These are phyloP conservation scores for Ditylenchus dipsaci DNA, from an alignment of 1,140 invertebrate species.

Conservation along the genomic window DNA sequence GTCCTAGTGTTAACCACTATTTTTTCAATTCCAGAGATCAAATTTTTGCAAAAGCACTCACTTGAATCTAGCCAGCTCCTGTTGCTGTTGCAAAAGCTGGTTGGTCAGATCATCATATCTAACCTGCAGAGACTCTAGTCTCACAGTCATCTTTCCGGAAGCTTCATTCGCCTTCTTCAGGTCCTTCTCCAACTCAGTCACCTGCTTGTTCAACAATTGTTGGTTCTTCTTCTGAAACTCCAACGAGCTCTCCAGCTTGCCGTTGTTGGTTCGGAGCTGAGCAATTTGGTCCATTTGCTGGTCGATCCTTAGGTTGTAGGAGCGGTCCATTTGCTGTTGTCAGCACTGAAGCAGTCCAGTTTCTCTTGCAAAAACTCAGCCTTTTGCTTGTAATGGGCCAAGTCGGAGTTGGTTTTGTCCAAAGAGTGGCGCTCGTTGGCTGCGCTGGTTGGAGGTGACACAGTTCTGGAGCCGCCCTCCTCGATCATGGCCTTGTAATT, in stretches of 20 bases:
- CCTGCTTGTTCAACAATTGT: slow-evolving; percentile 29
- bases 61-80: slow-evolving; percentile 18
- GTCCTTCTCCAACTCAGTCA: slow-evolving; percentile 20
- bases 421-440: neutral
- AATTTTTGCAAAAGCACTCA: slow-evolving; percentile 11
- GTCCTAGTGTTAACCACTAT: too few species aligned
- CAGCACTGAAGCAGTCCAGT: slow-evolving; percentile 13
- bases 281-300: slow-evolving; percentile 32
- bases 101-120: slow-evolving; percentile 28
- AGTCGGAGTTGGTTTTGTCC: slow-evolving; percentile 1
- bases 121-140: slow-evolving; percentile 21
- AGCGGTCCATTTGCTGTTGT: slow-evolving; percentile 21
- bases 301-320: slow-evolving; percentile 29
- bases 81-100: slow-evolving; percentile 30
- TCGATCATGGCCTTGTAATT: slow-evolving; percentile 27
- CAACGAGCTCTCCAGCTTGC: slow-evolving; percentile 29
- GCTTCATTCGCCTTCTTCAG: slow-evolving; percentile 13
- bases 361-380: slow-evolving; percentile 20
- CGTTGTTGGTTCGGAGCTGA: slow-evolving; percentile 30
- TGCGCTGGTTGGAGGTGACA: neutral
- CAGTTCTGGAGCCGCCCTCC: neutral
- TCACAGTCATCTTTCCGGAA: slow-evolving; percentile 8
- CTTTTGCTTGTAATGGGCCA: slow-evolving; percentile 10
- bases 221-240: slow-evolving; percentile 41
- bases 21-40: too few species aligned